These are phyloP conservation scores for Cyrtodaria siliqua DNA, from an alignment of 2,888 invertebrate genomes.

Conservation along the genomic window DNA sequence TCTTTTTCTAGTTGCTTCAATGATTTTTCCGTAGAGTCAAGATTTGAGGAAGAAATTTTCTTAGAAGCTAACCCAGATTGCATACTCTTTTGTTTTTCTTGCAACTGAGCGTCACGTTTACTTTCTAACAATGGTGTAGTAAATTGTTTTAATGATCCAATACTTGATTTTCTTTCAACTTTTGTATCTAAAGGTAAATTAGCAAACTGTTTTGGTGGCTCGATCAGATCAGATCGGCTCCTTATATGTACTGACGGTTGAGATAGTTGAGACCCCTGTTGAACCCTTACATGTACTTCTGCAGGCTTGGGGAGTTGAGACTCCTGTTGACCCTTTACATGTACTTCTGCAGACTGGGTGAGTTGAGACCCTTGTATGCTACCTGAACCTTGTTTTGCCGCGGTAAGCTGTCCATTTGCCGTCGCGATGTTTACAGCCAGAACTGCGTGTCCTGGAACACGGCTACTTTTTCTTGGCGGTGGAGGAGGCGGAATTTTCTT, in stretches of 20 bases:
- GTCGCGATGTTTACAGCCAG: conserved; percentile 61
- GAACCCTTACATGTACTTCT: too few species aligned
- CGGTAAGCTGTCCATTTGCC: conserved; percentile 59
- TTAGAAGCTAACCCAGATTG: conserved; percentile 36
- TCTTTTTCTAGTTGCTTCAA: conserved; percentile 30
- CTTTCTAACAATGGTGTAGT: conserved; percentile 59
- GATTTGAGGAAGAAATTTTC: conserved; percentile 47
- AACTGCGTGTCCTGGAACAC: conserved; percentile 65
- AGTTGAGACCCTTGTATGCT: too few species aligned
- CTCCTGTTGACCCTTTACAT: neutral
- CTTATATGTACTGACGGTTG: neutral
- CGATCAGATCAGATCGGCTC: conserved; percentile 37
- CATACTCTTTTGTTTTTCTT: conserved; percentile 30
- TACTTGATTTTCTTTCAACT: conserved; percentile 60
- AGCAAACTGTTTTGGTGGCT: conserved; percentile 63
- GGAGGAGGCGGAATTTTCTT: conserved; percentile 84
- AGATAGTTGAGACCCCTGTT: too few species aligned
- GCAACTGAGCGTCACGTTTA: conserved; percentile 41
- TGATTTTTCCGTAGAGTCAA: conserved; percentile 37
- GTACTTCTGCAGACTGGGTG: too few species aligned
- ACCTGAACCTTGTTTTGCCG: conserved; percentile 2
- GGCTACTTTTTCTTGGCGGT: conserved; percentile 81
- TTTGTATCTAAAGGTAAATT: conserved; percentile 43
- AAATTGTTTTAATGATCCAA: conserved; percentile 62
- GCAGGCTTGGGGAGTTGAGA: neutral